A percentile compares a stretch with the other conserved stretches of the same genome.
phyloP scores from a whole-genome alignment of 2,888 invertebrate genomes.

The Cephus sareptanus region DNA sequence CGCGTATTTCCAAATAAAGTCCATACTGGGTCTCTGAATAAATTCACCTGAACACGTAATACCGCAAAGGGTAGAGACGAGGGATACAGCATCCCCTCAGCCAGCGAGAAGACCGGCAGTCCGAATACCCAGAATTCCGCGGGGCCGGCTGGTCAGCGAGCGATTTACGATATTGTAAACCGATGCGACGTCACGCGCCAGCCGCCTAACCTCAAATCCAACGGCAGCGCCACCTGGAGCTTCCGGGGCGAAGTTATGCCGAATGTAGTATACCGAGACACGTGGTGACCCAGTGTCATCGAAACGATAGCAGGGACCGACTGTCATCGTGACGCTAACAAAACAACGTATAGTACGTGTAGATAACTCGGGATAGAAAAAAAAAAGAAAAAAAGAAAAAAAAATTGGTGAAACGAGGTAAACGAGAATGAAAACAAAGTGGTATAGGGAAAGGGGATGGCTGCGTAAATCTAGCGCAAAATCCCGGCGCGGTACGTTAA shows the following conservation, averaged over 20 bases:
- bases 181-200: constrained; percentile 58
- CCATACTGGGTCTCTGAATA: background rate
- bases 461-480: background rate
- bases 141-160: constrained; percentile 63
- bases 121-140: constrained; percentile 61
- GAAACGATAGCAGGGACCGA: background rate
- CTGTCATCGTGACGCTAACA: background rate
- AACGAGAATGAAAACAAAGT: too few species aligned
- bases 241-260: background rate
- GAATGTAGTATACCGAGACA: background rate
- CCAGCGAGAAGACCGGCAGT: constrained; percentile 28
- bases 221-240: constrained; percentile 52
- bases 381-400: too few species aligned
- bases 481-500: background rate
- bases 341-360: too few species aligned
- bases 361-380: too few species aligned
- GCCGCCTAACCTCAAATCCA: constrained; percentile 59
- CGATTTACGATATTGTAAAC: constrained; percentile 66
- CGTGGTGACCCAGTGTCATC: background rate
- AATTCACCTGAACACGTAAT: background rate
- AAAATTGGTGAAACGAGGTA: too few species aligned
- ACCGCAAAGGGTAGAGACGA: background rate
- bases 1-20: background rate
- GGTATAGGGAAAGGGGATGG: too few species aligned
- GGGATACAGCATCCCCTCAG: background rate